Evolutionary conservation across 2,113 vertebrate species (phyloP).

Genomic region (Speoplatyrhinus poulsoni): DNA sequence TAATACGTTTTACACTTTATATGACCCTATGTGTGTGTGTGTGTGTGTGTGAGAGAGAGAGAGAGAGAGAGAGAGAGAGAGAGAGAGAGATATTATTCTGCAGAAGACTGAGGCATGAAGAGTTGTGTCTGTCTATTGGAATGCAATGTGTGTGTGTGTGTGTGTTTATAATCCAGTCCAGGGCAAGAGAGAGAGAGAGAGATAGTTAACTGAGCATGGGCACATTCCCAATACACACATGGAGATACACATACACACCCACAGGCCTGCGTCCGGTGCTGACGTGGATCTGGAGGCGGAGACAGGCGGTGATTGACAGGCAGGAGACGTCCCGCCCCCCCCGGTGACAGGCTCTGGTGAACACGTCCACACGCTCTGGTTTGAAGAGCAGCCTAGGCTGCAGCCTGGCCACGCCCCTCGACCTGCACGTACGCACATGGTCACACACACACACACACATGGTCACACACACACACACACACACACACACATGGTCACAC

Average conservation of each 20-base stretch:
- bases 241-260: neutral
- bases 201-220: no score
- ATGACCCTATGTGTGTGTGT: neutral
- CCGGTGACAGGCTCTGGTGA: slow-evolving; percentile 87
- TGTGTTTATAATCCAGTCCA: neutral
- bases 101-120: slow-evolving; percentile 14
- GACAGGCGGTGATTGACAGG: slow-evolving; percentile 83
- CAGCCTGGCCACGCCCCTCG: slow-evolving; percentile 86
- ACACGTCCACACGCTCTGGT: slow-evolving; percentile 91
- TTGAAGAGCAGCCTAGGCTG: slow-evolving; percentile 84
- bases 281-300: slow-evolving; percentile 79
- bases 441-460: neutral
- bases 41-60: slow-evolving; percentile 1
- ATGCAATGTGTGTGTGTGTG: neutral
- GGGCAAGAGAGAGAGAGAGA: no score
- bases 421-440: slow-evolving; percentile 76
- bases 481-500: neutral
- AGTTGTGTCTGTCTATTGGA: neutral
- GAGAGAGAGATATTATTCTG: neutral
- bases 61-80: no score
- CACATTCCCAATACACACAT: neutral
- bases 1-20: neutral
- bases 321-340: slow-evolving; percentile 88
- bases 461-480: neutral
- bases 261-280: slow-evolving; percentile 1